phyloP scores from a whole-genome alignment of 2,797 vertebrate species.

The Chiloscyllium punctatum region DNA sequence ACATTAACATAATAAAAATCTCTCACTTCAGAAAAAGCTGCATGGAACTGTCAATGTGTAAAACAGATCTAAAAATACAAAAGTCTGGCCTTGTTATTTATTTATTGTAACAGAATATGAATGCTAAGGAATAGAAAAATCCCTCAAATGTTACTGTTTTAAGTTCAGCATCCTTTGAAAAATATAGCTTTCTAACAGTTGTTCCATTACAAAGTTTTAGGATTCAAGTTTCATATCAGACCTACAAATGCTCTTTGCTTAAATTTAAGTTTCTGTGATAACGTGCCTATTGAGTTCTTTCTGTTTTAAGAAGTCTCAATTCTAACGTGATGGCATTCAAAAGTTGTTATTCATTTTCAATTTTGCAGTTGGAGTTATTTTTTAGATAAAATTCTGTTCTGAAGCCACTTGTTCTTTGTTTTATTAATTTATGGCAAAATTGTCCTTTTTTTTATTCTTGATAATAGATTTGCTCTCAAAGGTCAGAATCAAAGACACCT shows the following conservation, averaged over 20 bases:
- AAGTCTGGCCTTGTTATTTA: neutral
- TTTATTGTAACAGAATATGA: neutral
- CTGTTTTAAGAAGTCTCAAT: neutral
- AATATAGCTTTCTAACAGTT: neutral
- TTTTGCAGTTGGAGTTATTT: neutral
- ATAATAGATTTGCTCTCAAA: conserved; percentile 31
- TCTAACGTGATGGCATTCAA: neutral
- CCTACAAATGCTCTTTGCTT: neutral
- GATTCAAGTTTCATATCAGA: neutral
- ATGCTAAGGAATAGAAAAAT: neutral
- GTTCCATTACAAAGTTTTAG: neutral
- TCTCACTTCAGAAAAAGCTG: neutral
- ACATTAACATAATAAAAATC: neutral
- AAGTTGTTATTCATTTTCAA: neutral
- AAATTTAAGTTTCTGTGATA: neutral
- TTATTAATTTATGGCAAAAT: neutral
- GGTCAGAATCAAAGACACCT: neutral
- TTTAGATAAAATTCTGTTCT: neutral
- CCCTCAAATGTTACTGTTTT: neutral
- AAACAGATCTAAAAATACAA: neutral
- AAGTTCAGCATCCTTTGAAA: neutral
- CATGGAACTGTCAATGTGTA: neutral
- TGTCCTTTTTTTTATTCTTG: neutral
- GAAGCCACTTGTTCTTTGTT: neutral
- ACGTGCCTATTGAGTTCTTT: neutral